Conservation (phyloP, 2,113 vertebrate species). For the Scartelaos histophorus region DNA sequence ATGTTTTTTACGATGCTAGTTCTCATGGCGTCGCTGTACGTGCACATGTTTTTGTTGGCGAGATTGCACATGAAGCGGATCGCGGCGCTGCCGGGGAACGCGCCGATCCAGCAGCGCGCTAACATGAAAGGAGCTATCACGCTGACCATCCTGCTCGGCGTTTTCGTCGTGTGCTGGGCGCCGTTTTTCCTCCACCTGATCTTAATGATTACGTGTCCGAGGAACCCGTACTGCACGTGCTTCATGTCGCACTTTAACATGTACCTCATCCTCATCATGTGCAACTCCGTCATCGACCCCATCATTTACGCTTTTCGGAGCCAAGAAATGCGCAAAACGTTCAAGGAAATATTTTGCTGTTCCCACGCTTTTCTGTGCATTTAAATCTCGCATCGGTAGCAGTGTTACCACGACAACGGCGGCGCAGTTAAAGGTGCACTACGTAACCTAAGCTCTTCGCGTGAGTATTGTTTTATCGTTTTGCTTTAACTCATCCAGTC, state of each 20-base stretch:
- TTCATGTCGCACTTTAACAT: constrained; percentile 98
- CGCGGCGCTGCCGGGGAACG: constrained; percentile 84
- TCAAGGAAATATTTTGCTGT: constrained; percentile 94
- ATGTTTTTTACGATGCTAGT: constrained; percentile 95
- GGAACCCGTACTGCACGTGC: constrained; percentile 93
- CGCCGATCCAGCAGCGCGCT: constrained; percentile 84
- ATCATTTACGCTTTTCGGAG: constrained; percentile 95
- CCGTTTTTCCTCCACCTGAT: constrained; percentile 93
- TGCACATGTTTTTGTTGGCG: constrained; percentile 96
- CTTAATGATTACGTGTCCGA: constrained; percentile 91
- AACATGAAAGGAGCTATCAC: constrained; percentile 96
- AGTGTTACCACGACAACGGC: background rate
- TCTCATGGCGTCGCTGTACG: constrained; percentile 93
- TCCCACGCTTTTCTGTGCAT: constrained; percentile 78
- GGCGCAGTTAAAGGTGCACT: no score
- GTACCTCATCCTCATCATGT: constrained; percentile 97
- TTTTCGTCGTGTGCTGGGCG: constrained; percentile 96
- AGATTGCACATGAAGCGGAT: constrained; percentile 91
- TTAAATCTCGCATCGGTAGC: constrained; percentile 68
- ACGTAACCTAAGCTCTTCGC: no score
- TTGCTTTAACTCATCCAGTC: no score
- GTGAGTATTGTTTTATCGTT: no score
- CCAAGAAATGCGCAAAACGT: constrained; percentile 93
- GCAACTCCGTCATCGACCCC: constrained; percentile 93
- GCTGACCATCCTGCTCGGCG: constrained; percentile 91